phyloP scores from a whole-genome alignment of 1,140 invertebrate genomes.

The Panulirus ornatus region DNA sequence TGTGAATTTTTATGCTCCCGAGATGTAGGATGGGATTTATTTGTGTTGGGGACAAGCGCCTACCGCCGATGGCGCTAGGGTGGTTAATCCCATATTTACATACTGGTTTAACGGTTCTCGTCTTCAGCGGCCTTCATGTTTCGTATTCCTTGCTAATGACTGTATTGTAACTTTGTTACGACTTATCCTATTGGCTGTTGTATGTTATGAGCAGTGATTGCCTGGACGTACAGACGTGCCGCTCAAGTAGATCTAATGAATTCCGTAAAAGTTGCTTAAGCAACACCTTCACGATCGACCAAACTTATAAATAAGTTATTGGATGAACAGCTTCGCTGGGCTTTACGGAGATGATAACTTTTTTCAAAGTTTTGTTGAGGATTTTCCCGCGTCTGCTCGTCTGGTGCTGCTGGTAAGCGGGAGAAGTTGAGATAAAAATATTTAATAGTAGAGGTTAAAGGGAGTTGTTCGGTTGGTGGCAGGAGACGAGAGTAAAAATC shows the following conservation, averaged over 20 bases:
- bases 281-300: neutral
- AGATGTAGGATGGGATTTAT: constrained; percentile 36
- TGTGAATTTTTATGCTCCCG: constrained; percentile 31
- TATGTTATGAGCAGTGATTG: no score
- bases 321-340: neutral
- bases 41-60: neutral
- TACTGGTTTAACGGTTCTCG: neutral
- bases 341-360: neutral
- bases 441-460: neutral
- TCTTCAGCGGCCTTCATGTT: neutral
- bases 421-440: neutral
- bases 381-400: neutral
- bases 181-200: constrained; percentile 16
- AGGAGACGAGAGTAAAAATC: neutral
- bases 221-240: no score
- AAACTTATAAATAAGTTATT: neutral
- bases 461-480: neutral
- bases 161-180: neutral
- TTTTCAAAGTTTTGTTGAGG: neutral
- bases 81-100: neutral
- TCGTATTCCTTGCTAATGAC: constrained; percentile 6
- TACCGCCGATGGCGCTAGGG: neutral
- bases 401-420: neutral
- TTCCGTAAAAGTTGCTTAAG: neutral
- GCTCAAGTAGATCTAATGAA: neutral